Conservation (phyloP, 2,113 vertebrate genomes). For the Catharus minimus region DNA sequence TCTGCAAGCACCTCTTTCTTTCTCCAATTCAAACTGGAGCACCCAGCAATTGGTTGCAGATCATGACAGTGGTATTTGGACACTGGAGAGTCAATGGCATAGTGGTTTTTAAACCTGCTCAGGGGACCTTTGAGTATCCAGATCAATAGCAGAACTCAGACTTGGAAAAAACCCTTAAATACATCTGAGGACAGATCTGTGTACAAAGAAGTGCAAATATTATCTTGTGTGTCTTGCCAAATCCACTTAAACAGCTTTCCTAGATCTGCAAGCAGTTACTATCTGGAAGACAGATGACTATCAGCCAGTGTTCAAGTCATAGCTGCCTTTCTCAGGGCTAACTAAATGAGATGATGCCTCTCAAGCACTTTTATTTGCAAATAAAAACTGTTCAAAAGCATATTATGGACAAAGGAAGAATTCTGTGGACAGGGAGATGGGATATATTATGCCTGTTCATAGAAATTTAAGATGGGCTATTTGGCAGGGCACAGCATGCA, state of each 20-base stretch:
- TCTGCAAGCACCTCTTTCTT: not conserved
- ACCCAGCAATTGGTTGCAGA: not conserved
- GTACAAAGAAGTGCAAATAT: not conserved
- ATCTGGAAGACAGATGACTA: conserved; percentile 36
- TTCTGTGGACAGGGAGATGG: not conserved
- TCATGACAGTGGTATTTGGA: not conserved
- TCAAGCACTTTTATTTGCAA: conserved; percentile 38
- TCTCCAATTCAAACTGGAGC: not conserved
- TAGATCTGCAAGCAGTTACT: conserved; percentile 25
- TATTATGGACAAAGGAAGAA: not conserved
- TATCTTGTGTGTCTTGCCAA: not conserved
- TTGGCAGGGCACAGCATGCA: not conserved
- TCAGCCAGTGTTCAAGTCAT: not conserved
- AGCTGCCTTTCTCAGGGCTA: conserved; percentile 14
- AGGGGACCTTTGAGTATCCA: not conserved
- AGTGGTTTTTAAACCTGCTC: not conserved
- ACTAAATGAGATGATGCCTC: conserved; percentile 33
- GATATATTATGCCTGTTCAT: not conserved
- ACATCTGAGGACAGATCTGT: not conserved
- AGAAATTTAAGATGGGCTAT: not conserved
- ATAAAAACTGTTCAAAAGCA: conserved; percentile 33
- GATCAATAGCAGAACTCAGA: not conserved
- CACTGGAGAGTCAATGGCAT: not conserved
- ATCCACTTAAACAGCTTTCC: conserved; percentile 7
- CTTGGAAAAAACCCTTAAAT: not conserved